Conservation (phyloP, 2,113 vertebrate species). For the Myxocyprinus asiaticus region DNA sequence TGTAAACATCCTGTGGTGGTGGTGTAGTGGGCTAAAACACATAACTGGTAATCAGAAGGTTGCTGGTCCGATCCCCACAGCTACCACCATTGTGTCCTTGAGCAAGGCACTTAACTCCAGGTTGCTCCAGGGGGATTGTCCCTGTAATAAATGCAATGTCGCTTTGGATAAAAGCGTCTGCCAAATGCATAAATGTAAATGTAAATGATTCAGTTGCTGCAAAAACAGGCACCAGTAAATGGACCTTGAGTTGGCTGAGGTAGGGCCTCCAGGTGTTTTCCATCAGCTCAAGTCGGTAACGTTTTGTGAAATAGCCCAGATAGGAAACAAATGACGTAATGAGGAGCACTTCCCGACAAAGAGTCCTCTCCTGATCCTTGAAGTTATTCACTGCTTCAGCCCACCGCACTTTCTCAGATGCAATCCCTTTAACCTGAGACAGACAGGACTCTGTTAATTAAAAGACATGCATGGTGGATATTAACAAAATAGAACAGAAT, state of each 20-base stretch:
- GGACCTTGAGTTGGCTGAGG: constrained; percentile 82
- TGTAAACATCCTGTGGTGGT: too few species aligned
- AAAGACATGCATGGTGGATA: too few species aligned
- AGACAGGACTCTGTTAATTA: neutral
- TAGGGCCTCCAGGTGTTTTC: constrained; percentile 85
- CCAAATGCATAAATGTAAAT: too few species aligned
- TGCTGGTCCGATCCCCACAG: too few species aligned
- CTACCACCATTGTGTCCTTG: too few species aligned
- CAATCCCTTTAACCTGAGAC: constrained; percentile 85
- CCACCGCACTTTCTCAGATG: constrained; percentile 92
- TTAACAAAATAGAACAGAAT: too few species aligned
- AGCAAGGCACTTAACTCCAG: too few species aligned
- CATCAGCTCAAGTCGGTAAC: constrained; percentile 87
- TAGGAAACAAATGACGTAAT: constrained; percentile 90
- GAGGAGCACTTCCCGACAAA: constrained; percentile 91
- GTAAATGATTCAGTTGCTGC: neutral
- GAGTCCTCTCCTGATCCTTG: constrained; percentile 80
- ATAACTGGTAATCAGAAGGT: too few species aligned
- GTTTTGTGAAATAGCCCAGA: constrained; percentile 91
- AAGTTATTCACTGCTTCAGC: constrained; percentile 84
- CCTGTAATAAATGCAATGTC: too few species aligned
- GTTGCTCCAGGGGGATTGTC: too few species aligned
- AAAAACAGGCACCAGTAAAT: neutral
- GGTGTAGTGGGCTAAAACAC: too few species aligned
- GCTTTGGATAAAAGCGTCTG: too few species aligned